phyloP scores from a whole-genome alignment of 1,140 invertebrate species.

The Drosophila dunni region DNA sequence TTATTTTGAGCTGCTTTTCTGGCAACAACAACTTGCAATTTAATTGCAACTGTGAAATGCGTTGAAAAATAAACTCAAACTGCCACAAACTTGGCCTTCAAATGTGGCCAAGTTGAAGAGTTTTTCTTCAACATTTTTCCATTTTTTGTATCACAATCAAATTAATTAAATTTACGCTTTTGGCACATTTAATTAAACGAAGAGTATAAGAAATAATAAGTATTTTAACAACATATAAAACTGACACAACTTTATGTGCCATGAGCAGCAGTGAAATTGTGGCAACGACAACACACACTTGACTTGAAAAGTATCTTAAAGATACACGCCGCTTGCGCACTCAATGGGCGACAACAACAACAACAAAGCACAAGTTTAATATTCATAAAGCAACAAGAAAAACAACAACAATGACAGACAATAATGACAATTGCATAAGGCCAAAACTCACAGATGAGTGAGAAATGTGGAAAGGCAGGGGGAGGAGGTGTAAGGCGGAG shows the following conservation, averaged over 20 bases:
- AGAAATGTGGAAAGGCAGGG: not conserved
- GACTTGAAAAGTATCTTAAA: constrained; percentile 45
- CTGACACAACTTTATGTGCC: constrained; percentile 47
- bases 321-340: constrained; percentile 28
- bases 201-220: constrained; percentile 29
- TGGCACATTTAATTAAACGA: constrained; percentile 72
- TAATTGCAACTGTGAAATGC: constrained; percentile 19
- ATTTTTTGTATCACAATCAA: constrained; percentile 58
- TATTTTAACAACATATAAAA: constrained; percentile 10
- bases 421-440: constrained; percentile 58
- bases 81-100: constrained; percentile 27
- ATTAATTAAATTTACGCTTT: constrained; percentile 78
- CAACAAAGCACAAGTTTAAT: constrained; percentile 23
- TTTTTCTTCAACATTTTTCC: constrained; percentile 57
- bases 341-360: constrained; percentile 25
- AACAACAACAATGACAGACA: constrained; percentile 25
- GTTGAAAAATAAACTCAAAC: constrained; percentile 13
- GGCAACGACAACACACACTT: constrained; percentile 11
- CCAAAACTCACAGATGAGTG: constrained; percentile 26
- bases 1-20: constrained; percentile 3
- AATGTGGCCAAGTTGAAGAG: constrained; percentile 32
- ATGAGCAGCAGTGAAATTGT: constrained; percentile 54
- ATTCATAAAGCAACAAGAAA: constrained; percentile 46
- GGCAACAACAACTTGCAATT: not conserved
- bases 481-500: not conserved